Evolutionary conservation across 1,140 invertebrate species (phyloP).

Genomic region (Drosophila nigromelanica): DNA sequence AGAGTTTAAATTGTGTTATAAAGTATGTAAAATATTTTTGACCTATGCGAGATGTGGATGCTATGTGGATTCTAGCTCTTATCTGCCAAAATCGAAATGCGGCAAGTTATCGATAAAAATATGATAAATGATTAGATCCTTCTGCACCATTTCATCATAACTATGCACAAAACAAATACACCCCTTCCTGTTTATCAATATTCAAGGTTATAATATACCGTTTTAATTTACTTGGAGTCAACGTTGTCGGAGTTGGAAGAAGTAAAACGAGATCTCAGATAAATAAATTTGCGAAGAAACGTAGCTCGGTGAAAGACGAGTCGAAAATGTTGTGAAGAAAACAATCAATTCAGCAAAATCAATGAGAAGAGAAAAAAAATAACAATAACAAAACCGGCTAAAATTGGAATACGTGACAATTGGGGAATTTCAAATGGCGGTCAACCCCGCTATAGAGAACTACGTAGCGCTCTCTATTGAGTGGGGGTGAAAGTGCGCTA

Average conservation of each 20-base stretch:
- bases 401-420: slow-evolving; percentile 66
- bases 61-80: no score
- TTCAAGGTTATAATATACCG: background rate
- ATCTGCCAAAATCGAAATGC: no score
- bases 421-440: slow-evolving; percentile 47
- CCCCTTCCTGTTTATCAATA: no score
- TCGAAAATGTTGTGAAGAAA: slow-evolving; percentile 16
- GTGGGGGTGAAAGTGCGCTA: slow-evolving; percentile 35
- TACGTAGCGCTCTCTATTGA: slow-evolving; percentile 4
- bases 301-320: slow-evolving; percentile 21
- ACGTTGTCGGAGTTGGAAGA: slow-evolving; percentile 1
- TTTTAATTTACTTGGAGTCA: slow-evolving; percentile 16
- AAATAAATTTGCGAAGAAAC: slow-evolving; percentile 25
- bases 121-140: no score
- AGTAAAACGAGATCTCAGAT: slow-evolving; percentile 18
- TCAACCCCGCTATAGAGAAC: slow-evolving; percentile 1
- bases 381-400: slow-evolving; percentile 32
- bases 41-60: no score
- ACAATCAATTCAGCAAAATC: slow-evolving; percentile 45
- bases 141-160: no score
- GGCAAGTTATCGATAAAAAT: no score
- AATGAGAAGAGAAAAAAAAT: slow-evolving; percentile 30
- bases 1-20: no score
- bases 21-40: no score
- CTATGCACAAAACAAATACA: no score